Base-by-base conservation (phyloP, 1,140 invertebrate genomes). In the Trachymyrmex cornetzi region DNA sequence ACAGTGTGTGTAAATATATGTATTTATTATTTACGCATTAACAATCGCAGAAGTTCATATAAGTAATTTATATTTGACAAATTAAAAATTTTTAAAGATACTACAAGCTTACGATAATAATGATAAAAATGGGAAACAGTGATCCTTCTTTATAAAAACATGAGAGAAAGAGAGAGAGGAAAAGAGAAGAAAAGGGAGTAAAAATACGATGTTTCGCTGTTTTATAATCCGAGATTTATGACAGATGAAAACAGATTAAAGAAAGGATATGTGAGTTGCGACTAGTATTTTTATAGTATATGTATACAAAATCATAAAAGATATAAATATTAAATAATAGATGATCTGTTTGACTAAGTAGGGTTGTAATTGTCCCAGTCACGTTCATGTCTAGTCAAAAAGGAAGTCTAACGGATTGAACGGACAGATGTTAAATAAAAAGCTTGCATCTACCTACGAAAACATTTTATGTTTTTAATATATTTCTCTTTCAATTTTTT, bases 351-450 rank as follows among this genome's bases (percentile, higher is more conserved):
- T 53, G 69, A 86, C 86, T 94, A 94, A 94, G 93, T 92, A 94
- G 91, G 89, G 88, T 82, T 88, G 64, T 86, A 61, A 94, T 95
- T 95, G 91, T 94, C 84, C 80, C 71, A 88, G 93, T 94, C 93
- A 94, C 94, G 93, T 88, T 85, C 94, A 69, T 91, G 69, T 14
- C 9, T 5, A 61, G 59, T 89, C 71, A 34, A 71, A 89, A 91
- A 88, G 87, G 89, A 92, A 90, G 86, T 59, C 67, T 87, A 92
- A 88, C 85, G 89, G 89, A 34, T 4, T 30, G 2, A 30, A 30
- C 30, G 30, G 3, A 86, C 93, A 88, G 84, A 86, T 82, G 77
- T 9, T 71, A 71, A n/a, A n/a, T n/a, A n/a, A n/a, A 72, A 30
- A 24, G 14, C 14, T 24, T 1, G 6, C 7, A 19, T 59, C 16